Evolutionary conservation across 2,113 vertebrate species (phyloP).

Genomic region (Scatophagus argus): DNA sequence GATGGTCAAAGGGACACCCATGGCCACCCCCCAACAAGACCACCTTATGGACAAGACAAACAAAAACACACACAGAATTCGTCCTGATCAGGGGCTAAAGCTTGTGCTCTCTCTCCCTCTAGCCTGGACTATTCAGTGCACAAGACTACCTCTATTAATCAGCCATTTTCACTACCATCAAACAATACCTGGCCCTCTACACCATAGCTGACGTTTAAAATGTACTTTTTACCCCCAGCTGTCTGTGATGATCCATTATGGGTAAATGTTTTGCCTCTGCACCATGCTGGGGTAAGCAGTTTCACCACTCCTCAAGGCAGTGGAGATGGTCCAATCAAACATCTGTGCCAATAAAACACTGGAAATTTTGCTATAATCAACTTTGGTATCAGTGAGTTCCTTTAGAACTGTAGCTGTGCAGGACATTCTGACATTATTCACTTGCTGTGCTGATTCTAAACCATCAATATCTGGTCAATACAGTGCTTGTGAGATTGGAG

Average conservation of each 20-base stretch:
- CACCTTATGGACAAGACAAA: neutral
- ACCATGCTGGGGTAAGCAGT: neutral
- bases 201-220: constrained; percentile 20
- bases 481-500: neutral
- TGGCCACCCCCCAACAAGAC: neutral
- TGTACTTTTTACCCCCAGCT: neutral
- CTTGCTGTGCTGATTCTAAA: neutral
- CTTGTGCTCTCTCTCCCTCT: neutral
- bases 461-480: constrained; percentile 2
- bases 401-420: too few relatives aligned
- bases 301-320: neutral
- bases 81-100: neutral
- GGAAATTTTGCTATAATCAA: neutral
- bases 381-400: neutral
- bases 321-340: constrained; percentile 1
- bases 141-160: neutral
- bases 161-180: constrained; percentile 22
- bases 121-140: constrained; percentile 6
- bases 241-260: constrained; percentile 8
- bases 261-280: constrained; percentile 9
- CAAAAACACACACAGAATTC: neutral
- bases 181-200: neutral
- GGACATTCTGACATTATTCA: neutral
- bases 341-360: neutral
- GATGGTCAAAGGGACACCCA: too few relatives aligned